Percentiles rank a stretch among this genome's conserved stretches.
Evolutionary conservation across 2,888 invertebrate genomes (phyloP).

Genomic region (Diloba caeruleocephala): DNA sequence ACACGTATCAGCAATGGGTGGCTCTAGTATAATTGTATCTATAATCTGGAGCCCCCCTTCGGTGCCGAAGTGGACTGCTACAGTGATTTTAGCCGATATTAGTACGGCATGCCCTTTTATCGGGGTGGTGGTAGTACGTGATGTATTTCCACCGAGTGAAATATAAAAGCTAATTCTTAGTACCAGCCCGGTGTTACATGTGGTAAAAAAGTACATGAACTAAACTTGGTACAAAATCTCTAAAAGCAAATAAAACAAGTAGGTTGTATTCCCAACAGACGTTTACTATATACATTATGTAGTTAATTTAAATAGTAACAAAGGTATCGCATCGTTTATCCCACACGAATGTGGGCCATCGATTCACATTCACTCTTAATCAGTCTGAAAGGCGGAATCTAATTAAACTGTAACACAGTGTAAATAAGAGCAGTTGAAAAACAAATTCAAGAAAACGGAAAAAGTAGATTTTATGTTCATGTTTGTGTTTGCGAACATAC

Average conservation of each 20-base stretch:
- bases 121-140: no score
- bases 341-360: conserved; percentile 47
- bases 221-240: background rate
- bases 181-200: no score
- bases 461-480: no score
- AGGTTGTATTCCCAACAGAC: background rate
- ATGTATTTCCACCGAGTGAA: no score
- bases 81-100: no score
- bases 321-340: conserved; percentile 34
- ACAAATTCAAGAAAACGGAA: background rate
- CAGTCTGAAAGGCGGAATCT: conserved; percentile 52
- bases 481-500: no score
- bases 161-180: no score
- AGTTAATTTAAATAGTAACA: conserved; percentile 43
- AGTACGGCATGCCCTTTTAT: no score
- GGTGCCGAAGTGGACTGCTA: no score
- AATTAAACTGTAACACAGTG: conserved; percentile 45
- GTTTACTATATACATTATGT: conserved; percentile 5
- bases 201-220: background rate
- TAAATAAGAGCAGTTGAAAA: conserved; percentile 22
- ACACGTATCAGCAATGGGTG: no score
- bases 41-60: no score
- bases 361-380: conserved; percentile 52
- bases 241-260: conserved; percentile 8
- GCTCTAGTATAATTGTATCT: no score